A percentile compares a stretch with the other conserved stretches of the same genome.
phyloP scores from a whole-genome alignment of 2,888 invertebrate genomes.

The Teleogryllus oceanicus region DNA sequence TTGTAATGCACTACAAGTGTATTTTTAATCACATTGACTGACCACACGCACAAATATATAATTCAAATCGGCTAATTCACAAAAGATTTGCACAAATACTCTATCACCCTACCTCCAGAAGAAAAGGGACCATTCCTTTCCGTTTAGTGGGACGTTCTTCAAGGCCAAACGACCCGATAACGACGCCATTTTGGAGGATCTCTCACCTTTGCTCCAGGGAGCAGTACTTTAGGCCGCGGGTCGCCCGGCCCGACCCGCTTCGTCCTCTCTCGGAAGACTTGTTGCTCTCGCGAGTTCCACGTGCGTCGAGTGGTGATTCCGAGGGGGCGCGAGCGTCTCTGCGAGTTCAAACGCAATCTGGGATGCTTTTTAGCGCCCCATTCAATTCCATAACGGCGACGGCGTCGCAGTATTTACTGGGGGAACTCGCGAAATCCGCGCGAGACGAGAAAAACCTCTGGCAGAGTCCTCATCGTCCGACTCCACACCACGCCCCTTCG shows the following conservation, averaged over 20 bases:
- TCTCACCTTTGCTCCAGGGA: background rate
- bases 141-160: background rate
- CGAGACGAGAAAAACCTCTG: background rate
- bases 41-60: too few relatives aligned
- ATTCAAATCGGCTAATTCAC: too few relatives aligned
- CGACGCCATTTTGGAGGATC: background rate
- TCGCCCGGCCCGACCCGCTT: background rate
- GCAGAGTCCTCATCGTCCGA: background rate
- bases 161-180: background rate
- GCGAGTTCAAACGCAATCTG: background rate
- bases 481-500: background rate
- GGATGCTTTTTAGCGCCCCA: constrained; percentile 18
- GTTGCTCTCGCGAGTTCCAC: background rate
- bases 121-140: background rate
- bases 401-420: background rate
- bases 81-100: too few relatives aligned
- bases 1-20: too few relatives aligned
- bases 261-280: background rate
- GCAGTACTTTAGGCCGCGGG: background rate
- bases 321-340: background rate
- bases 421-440: background rate
- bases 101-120: too few relatives aligned
- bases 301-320: background rate
- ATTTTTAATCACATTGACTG: too few relatives aligned
- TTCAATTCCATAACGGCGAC: background rate